Base-by-base conservation (phyloP, 2,888 invertebrate genomes). In the Drosophila atroscutellata region DNA sequence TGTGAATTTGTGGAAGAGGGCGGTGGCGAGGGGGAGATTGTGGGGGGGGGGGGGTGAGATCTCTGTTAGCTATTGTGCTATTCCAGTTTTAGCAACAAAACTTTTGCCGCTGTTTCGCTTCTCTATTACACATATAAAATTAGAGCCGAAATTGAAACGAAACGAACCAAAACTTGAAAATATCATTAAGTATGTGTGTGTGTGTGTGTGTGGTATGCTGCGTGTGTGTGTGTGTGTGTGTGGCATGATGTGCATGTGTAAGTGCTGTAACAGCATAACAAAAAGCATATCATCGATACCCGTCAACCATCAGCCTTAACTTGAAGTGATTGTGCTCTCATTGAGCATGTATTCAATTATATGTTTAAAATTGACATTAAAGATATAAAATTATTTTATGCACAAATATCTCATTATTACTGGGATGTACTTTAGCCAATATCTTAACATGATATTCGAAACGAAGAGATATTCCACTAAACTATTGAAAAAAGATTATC, bases 81-180 rank as follows among this genome's bases (percentile, higher is more conserved):
- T 61, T 52, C 55, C 65, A 45, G 54, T 70, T 65, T 52, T 26
- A 51, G 49, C 45, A 55, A 63, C 68, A 64, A 78, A 87, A 86
- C 56, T 83, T 83, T 84, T 76, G 75, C 65, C 62, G 50, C 51
- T 54, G 51, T 50, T 54, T 64, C 64, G 72, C 20, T n/a, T n/a
- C 18, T 54, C 88, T 77, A 85, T 85, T 77, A 83, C 88, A 66
- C 77, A 87, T 79, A 85, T 69, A 72, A 79, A 77, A 85, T 85
- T 85, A 75, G 50, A 63, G 56, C 54, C 65, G 50, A 64, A 50
- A 67, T 30, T 49, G 59, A 58, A 67, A 52, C 42, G 49, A 68
- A 52, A 32, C 51, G 34, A 57, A 36, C 28, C 42, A 52, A 57
- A 52, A 60, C 58, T 56, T 49, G 47, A 67, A 62, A 67, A 58